Evolutionary conservation across 2,888 invertebrate genomes (phyloP).

Genomic region (Drosophila paucipuncta): DNA sequence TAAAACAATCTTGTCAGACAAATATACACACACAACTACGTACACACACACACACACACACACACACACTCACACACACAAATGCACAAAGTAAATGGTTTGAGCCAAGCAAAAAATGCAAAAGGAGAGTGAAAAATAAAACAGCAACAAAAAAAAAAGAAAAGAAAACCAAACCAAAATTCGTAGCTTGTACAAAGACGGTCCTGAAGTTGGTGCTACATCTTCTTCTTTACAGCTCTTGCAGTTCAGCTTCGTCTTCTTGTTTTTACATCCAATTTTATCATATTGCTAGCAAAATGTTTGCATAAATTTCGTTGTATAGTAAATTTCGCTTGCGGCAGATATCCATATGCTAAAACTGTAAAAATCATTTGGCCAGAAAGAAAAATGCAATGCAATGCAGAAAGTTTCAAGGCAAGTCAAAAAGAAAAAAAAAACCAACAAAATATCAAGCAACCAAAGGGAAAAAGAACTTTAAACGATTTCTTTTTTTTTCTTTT

Average conservation of each 20-base stretch:
- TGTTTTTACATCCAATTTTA: conserved; percentile 72
- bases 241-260: conserved; percentile 6
- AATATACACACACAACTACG: conserved; percentile 29
- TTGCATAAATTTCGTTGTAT: conserved; percentile 64
- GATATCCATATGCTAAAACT: conserved; percentile 64
- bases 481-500: conserved; percentile 45
- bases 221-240: background rate
- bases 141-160: background rate
- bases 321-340: conserved; percentile 58
- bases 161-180: conserved; percentile 7
- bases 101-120: conserved; percentile 24
- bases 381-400: conserved; percentile 65
- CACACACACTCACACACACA: conserved; percentile 34
- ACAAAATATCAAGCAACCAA: background rate
- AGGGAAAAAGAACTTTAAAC: conserved; percentile 46
- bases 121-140: background rate
- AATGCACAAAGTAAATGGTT: conserved; percentile 36
- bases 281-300: conserved; percentile 73
- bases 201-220: conserved; percentile 29
- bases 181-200: conserved; percentile 2
- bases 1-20: conserved; percentile 61
- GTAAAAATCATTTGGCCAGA: conserved; percentile 56
- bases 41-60: conserved; percentile 24
- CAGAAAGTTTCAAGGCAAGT: conserved; percentile 55
- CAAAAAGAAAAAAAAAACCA: conserved; percentile 7